Percentiles rank a stretch among this genome's conserved stretches.
Evolutionary conservation across 2,888 invertebrate species (phyloP).

Genomic region (Gastrophysa polygoni): DNA sequence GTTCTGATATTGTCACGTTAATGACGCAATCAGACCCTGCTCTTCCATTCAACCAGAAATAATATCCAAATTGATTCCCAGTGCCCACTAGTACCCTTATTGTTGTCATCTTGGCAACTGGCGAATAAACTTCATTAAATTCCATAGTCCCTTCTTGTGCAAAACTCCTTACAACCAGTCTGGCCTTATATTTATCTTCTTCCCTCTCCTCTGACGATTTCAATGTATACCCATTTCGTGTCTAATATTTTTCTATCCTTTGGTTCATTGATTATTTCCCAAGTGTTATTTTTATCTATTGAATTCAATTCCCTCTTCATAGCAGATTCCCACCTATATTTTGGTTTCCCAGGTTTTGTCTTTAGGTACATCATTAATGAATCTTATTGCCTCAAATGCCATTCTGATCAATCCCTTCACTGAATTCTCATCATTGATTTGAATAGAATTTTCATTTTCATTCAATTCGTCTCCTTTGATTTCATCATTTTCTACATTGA

Average conservation of each 20-base stretch:
- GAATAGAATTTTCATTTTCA: not conserved
- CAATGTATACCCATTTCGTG: conserved; percentile 10
- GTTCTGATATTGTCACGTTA: too few relatives aligned
- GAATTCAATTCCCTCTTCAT: conserved; percentile 12
- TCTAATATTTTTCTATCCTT: conserved; percentile 1
- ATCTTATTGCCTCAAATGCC: conserved; percentile 7
- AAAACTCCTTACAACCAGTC: conserved; percentile 15
- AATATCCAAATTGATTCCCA: conserved; percentile 14
- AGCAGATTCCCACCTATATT: not conserved
- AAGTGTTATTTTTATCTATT: conserved; percentile 12
- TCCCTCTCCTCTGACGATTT: not conserved
- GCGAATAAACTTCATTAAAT: conserved; percentile 12
- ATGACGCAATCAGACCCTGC: too few relatives aligned
- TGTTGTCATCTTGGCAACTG: conserved; percentile 13
- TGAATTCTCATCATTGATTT: not conserved
- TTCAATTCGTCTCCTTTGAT: not conserved
- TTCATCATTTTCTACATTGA: not conserved
- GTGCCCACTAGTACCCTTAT: conserved; percentile 10
- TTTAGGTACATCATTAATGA: conserved; percentile 14
- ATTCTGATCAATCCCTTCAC: not conserved
- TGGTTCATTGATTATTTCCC: conserved; percentile 1
- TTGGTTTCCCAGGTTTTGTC: not conserved
- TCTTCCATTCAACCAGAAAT: too few relatives aligned
- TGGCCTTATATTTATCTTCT: conserved; percentile 13
- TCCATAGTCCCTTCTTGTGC: not conserved